Evolutionary conservation across 2,888 invertebrate species (phyloP).

Genomic region (Balanococcus diminutus): DNA sequence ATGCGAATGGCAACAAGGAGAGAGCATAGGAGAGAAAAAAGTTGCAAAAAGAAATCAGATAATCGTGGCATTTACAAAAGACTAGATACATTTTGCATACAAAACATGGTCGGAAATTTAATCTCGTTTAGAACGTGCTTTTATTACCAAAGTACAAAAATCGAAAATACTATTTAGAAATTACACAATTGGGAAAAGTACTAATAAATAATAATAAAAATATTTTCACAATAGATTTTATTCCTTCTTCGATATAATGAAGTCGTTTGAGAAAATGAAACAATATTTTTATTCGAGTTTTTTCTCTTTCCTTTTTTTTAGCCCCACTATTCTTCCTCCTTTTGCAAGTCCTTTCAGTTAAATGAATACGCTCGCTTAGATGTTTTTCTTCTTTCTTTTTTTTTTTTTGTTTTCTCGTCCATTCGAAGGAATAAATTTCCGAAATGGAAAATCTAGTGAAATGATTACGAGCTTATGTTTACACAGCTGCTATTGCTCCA

Average conservation of each 20-base stretch:
- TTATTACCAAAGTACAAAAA: slow-evolving; percentile 33
- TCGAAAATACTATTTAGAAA: slow-evolving; percentile 27
- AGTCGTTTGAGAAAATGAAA: slow-evolving; percentile 21
- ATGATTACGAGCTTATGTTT: slow-evolving; percentile 26
- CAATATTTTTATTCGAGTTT: not conserved
- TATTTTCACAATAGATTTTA: slow-evolving; percentile 15
- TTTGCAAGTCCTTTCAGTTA: not conserved
- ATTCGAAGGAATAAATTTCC: slow-evolving; percentile 11
- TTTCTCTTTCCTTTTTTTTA: not conserved
- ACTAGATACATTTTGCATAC: slow-evolving; percentile 26
- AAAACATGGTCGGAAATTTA: slow-evolving; percentile 30
- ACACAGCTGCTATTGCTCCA: slow-evolving; percentile 10
- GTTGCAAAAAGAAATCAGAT: slow-evolving; percentile 25
- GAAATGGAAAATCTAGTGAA: slow-evolving; percentile 18
- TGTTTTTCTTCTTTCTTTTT: not conserved
- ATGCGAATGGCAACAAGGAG: not conserved
- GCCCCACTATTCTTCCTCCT: not conserved
- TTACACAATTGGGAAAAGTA: not conserved
- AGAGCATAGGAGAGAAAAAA: not conserved
- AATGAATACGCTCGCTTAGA: not conserved
- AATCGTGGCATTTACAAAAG: slow-evolving; percentile 33
- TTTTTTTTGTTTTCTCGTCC: not conserved
- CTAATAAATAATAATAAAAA: slow-evolving; percentile 22
- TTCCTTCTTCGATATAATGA: not conserved
- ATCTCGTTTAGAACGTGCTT: slow-evolving; percentile 31